Evolutionary conservation across 23 tunicate genomes (phyloP).

Genomic region (Clavelina lepadiformis): DNA sequence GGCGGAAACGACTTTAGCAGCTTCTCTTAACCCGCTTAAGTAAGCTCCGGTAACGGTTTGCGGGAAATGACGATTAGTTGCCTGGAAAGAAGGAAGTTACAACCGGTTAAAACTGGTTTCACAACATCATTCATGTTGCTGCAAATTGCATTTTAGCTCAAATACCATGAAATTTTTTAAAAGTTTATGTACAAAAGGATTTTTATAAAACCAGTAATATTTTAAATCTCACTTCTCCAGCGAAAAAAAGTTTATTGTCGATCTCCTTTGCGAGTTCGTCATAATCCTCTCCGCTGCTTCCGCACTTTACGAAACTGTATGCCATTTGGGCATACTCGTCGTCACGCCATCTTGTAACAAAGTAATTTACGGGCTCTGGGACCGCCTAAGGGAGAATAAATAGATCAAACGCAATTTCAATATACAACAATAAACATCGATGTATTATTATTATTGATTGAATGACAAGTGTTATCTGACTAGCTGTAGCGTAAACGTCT

Average conservation of each 20-base stretch:
- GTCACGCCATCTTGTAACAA: conserved; percentile 71
- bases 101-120: neutral
- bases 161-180: neutral
- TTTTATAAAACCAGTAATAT: neutral
- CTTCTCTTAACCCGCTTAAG: conserved; percentile 81
- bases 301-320: conserved; percentile 60
- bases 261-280: conserved; percentile 65
- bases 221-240: conserved; percentile 60
- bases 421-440: no score
- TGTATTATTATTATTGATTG: no score
- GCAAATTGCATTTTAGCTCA: neutral
- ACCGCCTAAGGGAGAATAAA: conserved; percentile 24
- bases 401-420: no score
- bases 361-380: conserved; percentile 50
- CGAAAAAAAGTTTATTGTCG: conserved; percentile 54
- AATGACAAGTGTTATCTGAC: no score
- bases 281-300: conserved; percentile 82
- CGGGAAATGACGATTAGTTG: conserved; percentile 87
- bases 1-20: conserved; percentile 55
- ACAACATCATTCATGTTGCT: neutral
- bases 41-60: conserved; percentile 96
- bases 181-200: neutral
- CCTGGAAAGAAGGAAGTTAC: conserved; percentile 17
- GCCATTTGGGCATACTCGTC: conserved; percentile 90
- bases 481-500: no score